Conservation (phyloP, 2,888 invertebrate genomes). For the Isotomurus palustris region DNA sequence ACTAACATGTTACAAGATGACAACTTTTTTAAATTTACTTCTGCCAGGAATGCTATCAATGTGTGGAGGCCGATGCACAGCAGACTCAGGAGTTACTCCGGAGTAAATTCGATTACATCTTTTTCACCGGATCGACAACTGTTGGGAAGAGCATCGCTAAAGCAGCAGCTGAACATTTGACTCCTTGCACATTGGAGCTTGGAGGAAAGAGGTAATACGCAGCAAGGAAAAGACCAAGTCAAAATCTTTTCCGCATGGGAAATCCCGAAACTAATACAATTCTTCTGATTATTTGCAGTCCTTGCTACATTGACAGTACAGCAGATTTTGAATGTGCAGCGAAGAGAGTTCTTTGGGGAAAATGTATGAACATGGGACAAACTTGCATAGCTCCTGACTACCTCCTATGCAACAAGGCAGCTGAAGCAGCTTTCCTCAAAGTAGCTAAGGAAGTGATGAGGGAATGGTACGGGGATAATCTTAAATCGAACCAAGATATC, state of each 20-base stretch:
- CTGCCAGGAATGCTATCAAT: conserved; percentile 76
- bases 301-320: conserved; percentile 81
- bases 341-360: conserved; percentile 80
- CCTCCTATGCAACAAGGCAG: conserved; percentile 67
- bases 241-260: no score
- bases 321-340: conserved; percentile 72
- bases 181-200: conserved; percentile 88
- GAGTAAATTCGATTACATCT: conserved; percentile 90
- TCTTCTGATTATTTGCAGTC: conserved; percentile 59
- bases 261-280: no score
- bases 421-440: conserved; percentile 67
- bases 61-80: conserved; percentile 74
- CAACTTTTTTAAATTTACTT: no score
- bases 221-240: no score
- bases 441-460: conserved; percentile 63
- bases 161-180: conserved; percentile 75
- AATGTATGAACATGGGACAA: conserved; percentile 70
- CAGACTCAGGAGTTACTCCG: conserved; percentile 82
- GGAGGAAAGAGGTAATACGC: conserved; percentile 81
- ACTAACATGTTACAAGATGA: no score
- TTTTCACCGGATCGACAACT: conserved; percentile 82
- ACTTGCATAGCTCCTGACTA: conserved; percentile 97
- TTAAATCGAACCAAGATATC: conserved; percentile 75
- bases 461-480: conserved; percentile 78
- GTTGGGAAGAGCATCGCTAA: conserved; percentile 84